Evolutionary conservation across 2,888 invertebrate genomes (phyloP).

Genomic region (Noctuana brunneofusca): DNA sequence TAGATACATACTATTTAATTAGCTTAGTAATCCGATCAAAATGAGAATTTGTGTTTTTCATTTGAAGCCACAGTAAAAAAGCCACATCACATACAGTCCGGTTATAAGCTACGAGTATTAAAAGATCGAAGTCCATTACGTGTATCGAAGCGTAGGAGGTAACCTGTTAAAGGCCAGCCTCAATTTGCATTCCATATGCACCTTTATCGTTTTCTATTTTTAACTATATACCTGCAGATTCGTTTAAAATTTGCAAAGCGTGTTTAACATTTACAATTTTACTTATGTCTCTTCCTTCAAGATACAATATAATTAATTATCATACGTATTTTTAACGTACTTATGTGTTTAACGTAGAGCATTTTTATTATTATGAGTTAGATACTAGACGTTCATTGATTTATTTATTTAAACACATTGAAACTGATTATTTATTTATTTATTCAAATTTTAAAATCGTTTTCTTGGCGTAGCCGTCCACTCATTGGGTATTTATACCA

Average conservation of each 20-base stretch:
- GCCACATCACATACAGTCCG: slow-evolving; percentile 1
- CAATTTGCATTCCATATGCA: slow-evolving; percentile 32
- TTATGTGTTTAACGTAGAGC: no score
- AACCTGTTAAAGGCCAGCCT: slow-evolving; percentile 13
- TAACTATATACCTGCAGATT: not conserved
- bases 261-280: not conserved
- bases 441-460: no score
- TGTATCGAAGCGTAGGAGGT: not conserved
- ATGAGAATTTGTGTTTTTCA: not conserved
- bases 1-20: no score
- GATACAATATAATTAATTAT: no score
- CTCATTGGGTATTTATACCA: not conserved
- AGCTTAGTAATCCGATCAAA: no score
- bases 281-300: no score
- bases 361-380: no score
- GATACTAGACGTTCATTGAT: no score
- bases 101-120: slow-evolving; percentile 25
- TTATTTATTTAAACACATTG: no score
- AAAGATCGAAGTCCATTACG: slow-evolving; percentile 30
- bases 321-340: no score
- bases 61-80: not conserved
- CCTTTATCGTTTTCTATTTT: not conserved
- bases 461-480: not conserved
- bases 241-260: not conserved
- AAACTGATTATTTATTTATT: no score